Percentiles rank a stretch among this genome's conserved stretches.
phyloP scores from a whole-genome alignment of 2,797 vertebrate species.

The Sardinella longiceps region DNA sequence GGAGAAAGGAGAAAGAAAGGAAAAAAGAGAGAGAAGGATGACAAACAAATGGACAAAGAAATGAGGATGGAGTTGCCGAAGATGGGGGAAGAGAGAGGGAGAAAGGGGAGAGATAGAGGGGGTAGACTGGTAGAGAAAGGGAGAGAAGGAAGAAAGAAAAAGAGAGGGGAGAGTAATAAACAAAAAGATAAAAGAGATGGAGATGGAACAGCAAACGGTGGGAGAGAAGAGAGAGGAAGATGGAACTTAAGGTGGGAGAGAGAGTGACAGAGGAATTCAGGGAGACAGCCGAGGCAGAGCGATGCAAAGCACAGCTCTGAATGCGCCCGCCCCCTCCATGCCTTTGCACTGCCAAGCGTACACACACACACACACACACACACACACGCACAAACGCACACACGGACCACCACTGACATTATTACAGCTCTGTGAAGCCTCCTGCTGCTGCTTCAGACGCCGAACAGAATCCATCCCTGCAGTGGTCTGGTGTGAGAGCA shows the following conservation, averaged over 20 bases:
- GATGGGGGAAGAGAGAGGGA: conserved; percentile 25
- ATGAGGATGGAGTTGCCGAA: not conserved
- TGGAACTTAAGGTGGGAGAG: not conserved
- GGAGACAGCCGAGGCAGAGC: conserved; percentile 51
- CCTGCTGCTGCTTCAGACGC: conserved; percentile 56
- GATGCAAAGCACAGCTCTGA: not conserved
- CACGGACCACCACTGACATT: conserved; percentile 31
- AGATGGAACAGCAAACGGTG: not conserved
- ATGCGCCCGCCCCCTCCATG: conserved; percentile 25
- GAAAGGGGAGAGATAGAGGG: too few relatives aligned
- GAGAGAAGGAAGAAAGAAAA: not conserved
- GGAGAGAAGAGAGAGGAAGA: not conserved
- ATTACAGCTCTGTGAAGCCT: conserved; percentile 58
- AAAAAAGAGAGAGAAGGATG: conserved; percentile 38
- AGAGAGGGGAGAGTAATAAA: not conserved
- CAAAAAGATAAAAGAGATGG: too few relatives aligned
- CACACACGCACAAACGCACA: conserved; percentile 29
- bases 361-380: conserved; percentile 40
- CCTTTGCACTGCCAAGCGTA: conserved; percentile 49
- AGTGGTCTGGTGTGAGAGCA: conserved; percentile 35
- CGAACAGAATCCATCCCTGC: conserved; percentile 67
- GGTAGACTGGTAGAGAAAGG: conserved; percentile 11
- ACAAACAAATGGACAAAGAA: not conserved
- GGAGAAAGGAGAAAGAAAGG: conserved; percentile 24
- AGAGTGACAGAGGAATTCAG: not conserved